Base-by-base conservation (phyloP, 1,140 invertebrate genomes). In the Oedothorax gibbosus region DNA sequence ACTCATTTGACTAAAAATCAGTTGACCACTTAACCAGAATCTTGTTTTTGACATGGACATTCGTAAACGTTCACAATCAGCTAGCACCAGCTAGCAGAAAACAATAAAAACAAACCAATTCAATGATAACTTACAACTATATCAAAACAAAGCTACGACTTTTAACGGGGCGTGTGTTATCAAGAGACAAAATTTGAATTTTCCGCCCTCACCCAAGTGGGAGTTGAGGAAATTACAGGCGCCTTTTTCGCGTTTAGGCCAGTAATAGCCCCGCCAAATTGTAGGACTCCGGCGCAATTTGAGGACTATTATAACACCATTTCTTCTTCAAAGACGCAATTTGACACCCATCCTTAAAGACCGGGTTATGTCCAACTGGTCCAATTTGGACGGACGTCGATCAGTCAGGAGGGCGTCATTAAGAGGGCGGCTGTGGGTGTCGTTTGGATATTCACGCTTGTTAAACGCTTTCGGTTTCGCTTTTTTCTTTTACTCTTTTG, bases 301-400 rank as follows among this genome's bases (percentile, higher is more conserved):
- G 66, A 81, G 35, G 64, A 62, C 78, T 81, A 81, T 81, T 81
- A 81, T 71, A 81, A 71, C 78, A 71, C 78, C 78, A 81, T 81
- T 81, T 81, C 78, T 81, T 81, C 50, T 35, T 35, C 35, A 35
- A 49, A 15, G 11, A 79, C 54, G 62, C 60, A 56, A 79, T 79
- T 65, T 66, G 78, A 81, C 78, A 71, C 78, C 78, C 78, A 81
- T 81, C 64, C 51, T 71, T 81, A 81, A 81, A 66, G 62, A 68
- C 51, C 51, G 64, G 77, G 77, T 79, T 66, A 35, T n/a, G 50
- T 65, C 77, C 49, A 79, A 64, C 62, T 64, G 64, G 77, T 77
- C 75, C 75, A 77, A 57, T 77, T 77, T 64, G n/a, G 53, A 6
- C 2, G 50, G 18, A 10, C 11, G 51, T 35, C 54, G 20, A 54